Percentiles rank a stretch among this genome's conserved stretches.
Evolutionary conservation across 1,140 invertebrate genomes (phyloP).

Genomic region (Macrotrachela quadricornifera): DNA sequence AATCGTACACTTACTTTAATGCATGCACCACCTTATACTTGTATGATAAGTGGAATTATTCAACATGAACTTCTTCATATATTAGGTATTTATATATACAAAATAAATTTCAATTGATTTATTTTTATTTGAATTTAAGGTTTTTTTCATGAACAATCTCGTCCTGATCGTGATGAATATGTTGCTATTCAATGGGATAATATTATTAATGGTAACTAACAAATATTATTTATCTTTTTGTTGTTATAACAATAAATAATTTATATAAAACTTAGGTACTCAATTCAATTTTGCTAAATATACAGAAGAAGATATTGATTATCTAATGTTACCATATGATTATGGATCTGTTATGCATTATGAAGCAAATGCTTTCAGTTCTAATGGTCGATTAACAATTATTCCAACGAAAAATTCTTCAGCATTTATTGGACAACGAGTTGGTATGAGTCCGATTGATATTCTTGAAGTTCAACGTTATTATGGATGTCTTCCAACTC

Average conservation of each 20-base stretch:
- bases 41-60: no score
- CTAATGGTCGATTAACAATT: no score
- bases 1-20: no score
- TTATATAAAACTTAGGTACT: no score
- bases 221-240: neutral
- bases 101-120: no score
- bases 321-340: neutral
- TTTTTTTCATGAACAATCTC: constrained; percentile 29
- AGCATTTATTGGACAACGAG: constrained; percentile 24
- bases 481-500: constrained; percentile 22
- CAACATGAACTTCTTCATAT: no score
- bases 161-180: constrained; percentile 27
- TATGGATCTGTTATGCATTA: no score
- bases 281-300: no score
- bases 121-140: constrained; percentile 9
- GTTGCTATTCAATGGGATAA: constrained; percentile 24
- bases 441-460: constrained; percentile 29
- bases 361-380: no score
- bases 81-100: no score
- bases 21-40: no score
- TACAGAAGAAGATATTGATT: neutral
- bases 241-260: neutral
- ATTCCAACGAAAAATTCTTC: no score
- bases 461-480: constrained; percentile 32
- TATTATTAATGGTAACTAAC: constrained; percentile 5